Evolutionary conservation across 2,113 vertebrate genomes (phyloP).

Genomic region (Sisor rabdophorus): DNA sequence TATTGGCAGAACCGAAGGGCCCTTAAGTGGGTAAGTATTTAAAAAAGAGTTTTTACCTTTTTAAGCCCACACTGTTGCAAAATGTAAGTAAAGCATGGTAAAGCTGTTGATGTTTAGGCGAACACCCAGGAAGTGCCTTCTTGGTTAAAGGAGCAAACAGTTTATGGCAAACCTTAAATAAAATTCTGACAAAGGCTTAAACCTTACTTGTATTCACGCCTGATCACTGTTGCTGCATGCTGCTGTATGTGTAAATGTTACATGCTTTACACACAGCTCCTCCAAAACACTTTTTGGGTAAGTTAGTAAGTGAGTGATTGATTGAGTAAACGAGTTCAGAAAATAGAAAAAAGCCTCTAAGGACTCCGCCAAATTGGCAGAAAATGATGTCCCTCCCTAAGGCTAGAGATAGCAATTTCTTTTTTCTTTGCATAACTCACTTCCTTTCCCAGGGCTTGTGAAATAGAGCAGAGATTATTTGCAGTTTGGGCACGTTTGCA

Average conservation of each 20-base stretch:
- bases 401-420: conserved; percentile 71
- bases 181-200: too few species aligned
- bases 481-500: conserved; percentile 71
- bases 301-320: too few species aligned
- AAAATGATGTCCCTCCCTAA: conserved; percentile 75
- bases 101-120: neutral
- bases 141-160: neutral
- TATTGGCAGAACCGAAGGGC: too few species aligned
- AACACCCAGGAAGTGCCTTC: neutral
- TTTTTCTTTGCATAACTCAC: conserved; percentile 47
- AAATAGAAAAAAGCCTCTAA: conserved; percentile 71
- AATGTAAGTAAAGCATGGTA: neutral
- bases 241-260: too few species aligned
- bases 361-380: conserved; percentile 78
- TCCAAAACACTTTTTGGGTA: too few species aligned
- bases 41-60: neutral
- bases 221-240: too few species aligned
- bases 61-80: neutral
- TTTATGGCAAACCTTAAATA: neutral
- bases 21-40: conserved; percentile 10
- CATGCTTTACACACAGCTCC: too few species aligned
- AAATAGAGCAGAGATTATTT: conserved; percentile 64
- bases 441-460: conserved; percentile 66
- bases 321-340: conserved; percentile 53
- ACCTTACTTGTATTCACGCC: too few species aligned